These are phyloP conservation scores for Orchesellides sinensis DNA, from an alignment of 2,888 invertebrate species.

Conservation along the genomic window DNA sequence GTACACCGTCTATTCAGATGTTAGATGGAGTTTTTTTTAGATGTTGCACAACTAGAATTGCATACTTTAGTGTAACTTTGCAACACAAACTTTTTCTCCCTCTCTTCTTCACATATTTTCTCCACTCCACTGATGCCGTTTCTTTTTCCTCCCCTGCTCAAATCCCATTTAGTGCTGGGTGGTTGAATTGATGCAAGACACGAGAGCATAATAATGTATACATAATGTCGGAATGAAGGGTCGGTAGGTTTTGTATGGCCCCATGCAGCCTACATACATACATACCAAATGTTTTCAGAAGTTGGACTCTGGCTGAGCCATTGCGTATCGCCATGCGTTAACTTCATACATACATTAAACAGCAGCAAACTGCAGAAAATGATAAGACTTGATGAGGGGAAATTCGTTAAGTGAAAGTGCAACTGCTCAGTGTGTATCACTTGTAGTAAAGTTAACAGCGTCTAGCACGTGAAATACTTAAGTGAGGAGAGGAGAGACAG, in stretches of 20 bases:
- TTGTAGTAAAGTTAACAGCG: too few species aligned
- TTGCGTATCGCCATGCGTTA: conserved; percentile 1
- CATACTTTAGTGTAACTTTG: background rate
- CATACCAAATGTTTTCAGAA: background rate
- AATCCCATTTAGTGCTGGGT: background rate
- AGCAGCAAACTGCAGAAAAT: conserved; percentile 39
- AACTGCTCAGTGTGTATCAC: conserved; percentile 3
- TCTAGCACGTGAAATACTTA: too few species aligned
- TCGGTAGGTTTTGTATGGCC: conserved; percentile 6
- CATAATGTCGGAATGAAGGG: conserved; percentile 21
- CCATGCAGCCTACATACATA: background rate
- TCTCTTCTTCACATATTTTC: conserved; percentile 1
- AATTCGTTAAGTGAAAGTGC: conserved; percentile 2
- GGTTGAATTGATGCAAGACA: conserved; percentile 35
- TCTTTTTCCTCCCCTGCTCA: conserved; percentile 23
- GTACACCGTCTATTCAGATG: too few species aligned
- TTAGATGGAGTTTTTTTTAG: background rate
- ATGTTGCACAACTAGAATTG: conserved; percentile 1
- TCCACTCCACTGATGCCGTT: conserved; percentile 36
- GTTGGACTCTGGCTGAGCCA: background rate
- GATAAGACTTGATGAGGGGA: conserved; percentile 55
- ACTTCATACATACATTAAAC: conserved; percentile 47
- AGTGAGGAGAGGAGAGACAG: background rate
- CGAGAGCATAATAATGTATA: conserved; percentile 19
- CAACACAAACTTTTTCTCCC: background rate